Evolutionary conservation across 2,888 invertebrate genomes (phyloP).

Genomic region (Ichneumoninae sp.): DNA sequence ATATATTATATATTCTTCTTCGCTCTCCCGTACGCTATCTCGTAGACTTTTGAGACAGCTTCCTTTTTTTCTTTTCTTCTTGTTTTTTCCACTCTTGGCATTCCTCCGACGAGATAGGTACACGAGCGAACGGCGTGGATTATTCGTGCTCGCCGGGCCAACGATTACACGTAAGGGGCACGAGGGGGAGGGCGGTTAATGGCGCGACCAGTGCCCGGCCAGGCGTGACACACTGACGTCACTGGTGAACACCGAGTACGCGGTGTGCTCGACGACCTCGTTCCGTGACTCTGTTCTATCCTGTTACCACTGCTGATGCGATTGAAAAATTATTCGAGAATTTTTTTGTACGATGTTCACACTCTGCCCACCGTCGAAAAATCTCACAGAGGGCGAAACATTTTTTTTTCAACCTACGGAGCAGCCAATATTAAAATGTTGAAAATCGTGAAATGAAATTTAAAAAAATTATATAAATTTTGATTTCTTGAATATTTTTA

Average conservation of each 20-base stretch:
- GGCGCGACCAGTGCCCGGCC: conserved; percentile 81
- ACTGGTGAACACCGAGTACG: conserved; percentile 72
- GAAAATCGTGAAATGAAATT: not conserved
- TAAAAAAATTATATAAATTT: not conserved
- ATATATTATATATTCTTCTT: conserved; percentile 41
- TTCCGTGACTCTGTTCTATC: conserved; percentile 64
- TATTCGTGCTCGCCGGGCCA: conserved; percentile 60
- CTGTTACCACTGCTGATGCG: conserved; percentile 31
- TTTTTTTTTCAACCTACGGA: too few relatives aligned
- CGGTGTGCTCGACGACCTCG: conserved; percentile 66
- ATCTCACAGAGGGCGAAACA: not conserved
- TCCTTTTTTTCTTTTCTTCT: conserved; percentile 33
- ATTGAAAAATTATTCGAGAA: conserved; percentile 41
- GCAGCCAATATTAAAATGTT: not conserved
- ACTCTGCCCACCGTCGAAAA: not conserved
- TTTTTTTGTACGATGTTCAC: not conserved
- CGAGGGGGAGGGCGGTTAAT: conserved; percentile 75
- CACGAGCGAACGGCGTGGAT: conserved; percentile 48
- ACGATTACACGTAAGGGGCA: conserved; percentile 59
- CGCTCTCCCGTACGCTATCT: conserved; percentile 44
- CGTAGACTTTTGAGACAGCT: conserved; percentile 52
- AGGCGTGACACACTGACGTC: conserved; percentile 83
- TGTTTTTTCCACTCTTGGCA: conserved; percentile 33
- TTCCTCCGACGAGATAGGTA: conserved; percentile 53
- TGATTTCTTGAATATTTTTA: not conserved